Conservation (phyloP, 2,113 vertebrate species). For the Elgaria multicarinata region DNA sequence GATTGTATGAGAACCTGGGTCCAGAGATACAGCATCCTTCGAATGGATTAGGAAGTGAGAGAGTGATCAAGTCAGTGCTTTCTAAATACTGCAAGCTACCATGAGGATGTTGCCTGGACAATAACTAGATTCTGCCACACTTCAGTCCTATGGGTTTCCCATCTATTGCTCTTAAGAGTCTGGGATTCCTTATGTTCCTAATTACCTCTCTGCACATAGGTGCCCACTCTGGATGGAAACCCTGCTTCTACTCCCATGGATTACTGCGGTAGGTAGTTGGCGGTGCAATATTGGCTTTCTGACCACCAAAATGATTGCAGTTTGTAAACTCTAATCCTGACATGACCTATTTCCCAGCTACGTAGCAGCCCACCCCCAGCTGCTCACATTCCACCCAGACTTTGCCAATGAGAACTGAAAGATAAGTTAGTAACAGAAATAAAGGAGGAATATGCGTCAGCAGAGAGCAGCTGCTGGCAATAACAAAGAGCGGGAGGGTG, state of each 20-base stretch:
- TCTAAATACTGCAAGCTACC: neutral
- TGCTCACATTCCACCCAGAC: neutral
- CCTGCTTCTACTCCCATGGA: neutral
- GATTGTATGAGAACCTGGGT: too few relatives aligned
- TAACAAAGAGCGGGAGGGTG: neutral
- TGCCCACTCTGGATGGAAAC: neutral
- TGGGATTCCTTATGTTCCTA: too few relatives aligned
- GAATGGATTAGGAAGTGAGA: neutral
- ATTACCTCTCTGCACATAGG: neutral
- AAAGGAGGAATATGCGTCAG: neutral
- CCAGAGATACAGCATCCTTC: neutral
- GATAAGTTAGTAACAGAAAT: neutral
- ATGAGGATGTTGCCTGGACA: fast-evolving
- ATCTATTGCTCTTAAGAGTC: neutral
- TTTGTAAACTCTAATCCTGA: constrained; percentile 5
- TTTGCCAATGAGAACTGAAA: neutral
- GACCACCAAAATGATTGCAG: neutral
- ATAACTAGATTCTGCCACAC: neutral
- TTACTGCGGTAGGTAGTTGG: neutral
- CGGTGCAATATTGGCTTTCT: neutral
- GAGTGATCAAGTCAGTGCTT: neutral
- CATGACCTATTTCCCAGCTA: neutral
- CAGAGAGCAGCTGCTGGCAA: too few relatives aligned
- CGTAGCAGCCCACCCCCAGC: neutral
- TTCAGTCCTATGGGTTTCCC: too few relatives aligned